These are phyloP conservation scores for Anomalospiza imberbis DNA, from an alignment of 2,797 vertebrate genomes.

Conservation along the genomic window DNA sequence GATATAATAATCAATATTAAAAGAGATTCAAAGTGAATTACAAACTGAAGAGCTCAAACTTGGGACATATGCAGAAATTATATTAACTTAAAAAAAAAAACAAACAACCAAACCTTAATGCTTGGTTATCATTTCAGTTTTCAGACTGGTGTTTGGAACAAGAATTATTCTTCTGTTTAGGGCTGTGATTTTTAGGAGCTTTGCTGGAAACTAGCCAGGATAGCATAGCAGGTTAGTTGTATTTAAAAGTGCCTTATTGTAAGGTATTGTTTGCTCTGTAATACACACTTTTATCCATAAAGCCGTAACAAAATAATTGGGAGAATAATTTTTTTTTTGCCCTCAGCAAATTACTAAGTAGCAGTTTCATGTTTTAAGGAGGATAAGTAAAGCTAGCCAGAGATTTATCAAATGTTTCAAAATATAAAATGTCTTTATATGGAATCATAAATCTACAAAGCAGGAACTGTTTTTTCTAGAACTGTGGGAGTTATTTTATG, in stretches of 20 bases:
- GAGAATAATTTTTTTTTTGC: neutral
- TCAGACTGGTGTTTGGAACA: neutral
- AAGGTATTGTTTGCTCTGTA: neutral
- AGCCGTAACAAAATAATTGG: neutral
- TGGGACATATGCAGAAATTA: neutral
- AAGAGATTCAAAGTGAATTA: neutral
- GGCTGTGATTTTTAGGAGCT: constrained; percentile 5
- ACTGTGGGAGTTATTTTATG: constrained; percentile 75
- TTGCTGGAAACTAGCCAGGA: neutral
- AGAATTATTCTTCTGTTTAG: neutral
- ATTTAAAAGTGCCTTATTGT: constrained; percentile 51
- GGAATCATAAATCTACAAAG: constrained; percentile 45
- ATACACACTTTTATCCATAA: neutral
- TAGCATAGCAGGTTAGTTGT: constrained; percentile 6
- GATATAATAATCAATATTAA: neutral
- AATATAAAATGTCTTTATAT: constrained; percentile 65
- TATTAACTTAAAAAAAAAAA: neutral
- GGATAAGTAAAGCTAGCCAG: constrained; percentile 27
- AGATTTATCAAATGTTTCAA: constrained; percentile 52
- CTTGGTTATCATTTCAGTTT: neutral
- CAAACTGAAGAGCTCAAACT: neutral
- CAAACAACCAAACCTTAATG: neutral
- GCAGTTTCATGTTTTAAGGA: constrained; percentile 28
- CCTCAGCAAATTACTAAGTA: neutral
- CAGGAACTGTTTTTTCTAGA: constrained; percentile 67